phyloP scores from a whole-genome alignment of 2,888 invertebrate species.

The Sipunculus nudus region DNA sequence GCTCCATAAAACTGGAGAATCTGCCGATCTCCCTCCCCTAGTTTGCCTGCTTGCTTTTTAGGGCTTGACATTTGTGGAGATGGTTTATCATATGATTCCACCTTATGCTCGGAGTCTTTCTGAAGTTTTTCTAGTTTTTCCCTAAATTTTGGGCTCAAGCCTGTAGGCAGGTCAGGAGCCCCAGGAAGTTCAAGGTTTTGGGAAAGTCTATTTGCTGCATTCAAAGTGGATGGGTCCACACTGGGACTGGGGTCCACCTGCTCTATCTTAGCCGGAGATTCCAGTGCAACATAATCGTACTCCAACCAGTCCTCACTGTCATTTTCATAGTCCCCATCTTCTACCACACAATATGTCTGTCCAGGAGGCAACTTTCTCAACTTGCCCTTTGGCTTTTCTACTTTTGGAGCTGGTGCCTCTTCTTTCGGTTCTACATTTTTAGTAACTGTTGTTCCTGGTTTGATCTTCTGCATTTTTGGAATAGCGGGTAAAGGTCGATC shows the following conservation, averaged over 20 bases:
- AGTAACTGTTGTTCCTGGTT: neutral
- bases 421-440: no score
- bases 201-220: no score
- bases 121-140: conserved; percentile 20
- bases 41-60: no score
- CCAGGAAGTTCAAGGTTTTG: no score
- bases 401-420: no score
- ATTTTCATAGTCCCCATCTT: conserved; percentile 46
- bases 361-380: no score
- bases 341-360: conserved; percentile 49
- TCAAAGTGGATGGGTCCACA: no score
- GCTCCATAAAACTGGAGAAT: conserved; percentile 87
- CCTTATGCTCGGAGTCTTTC: conserved; percentile 9
- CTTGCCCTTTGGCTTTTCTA: no score
- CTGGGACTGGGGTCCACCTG: conserved; percentile 70
- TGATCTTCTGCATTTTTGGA: conserved; percentile 38
- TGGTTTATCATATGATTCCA: neutral
- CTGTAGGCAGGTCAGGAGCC: no score
- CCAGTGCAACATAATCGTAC: conserved; percentile 86
- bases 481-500: conserved; percentile 69
- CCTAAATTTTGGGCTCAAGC: conserved; percentile 21
- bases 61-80: no score
- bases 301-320: conserved; percentile 75
- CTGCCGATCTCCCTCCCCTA: conserved; percentile 76
- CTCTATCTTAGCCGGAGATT: conserved; percentile 75